phyloP scores from a whole-genome alignment of 2,888 invertebrate genomes.

The Prenolepis imparis region DNA sequence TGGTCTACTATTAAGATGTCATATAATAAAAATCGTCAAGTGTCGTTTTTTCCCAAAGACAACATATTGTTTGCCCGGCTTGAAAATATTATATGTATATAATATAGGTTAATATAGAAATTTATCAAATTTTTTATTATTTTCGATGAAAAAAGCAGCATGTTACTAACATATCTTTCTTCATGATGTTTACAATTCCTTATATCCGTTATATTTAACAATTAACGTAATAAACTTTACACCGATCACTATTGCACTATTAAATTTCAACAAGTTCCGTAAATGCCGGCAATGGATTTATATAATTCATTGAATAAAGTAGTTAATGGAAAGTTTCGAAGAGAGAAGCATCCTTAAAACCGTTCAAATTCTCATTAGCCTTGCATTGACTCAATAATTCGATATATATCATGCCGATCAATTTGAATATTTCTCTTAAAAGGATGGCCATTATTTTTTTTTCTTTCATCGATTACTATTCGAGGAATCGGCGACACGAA shows the following conservation, averaged over 20 bases:
- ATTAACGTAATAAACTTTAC: not conserved
- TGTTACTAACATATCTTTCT: not conserved
- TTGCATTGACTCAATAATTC: conserved; percentile 39
- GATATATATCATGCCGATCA: conserved; percentile 32
- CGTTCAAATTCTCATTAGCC: conserved; percentile 21
- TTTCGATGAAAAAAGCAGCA: not conserved
- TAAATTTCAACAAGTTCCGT: conserved; percentile 7
- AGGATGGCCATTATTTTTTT: not conserved
- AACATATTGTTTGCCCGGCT: no score
- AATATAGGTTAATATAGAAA: no score
- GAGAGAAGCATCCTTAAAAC: conserved; percentile 20
- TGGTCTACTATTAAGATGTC: no score
- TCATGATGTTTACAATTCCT: not conserved
- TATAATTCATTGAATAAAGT: conserved; percentile 38
- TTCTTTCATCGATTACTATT: conserved; percentile 29
- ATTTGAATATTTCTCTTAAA: conserved; percentile 36
- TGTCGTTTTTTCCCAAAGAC: no score
- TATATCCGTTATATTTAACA: conserved; percentile 5
- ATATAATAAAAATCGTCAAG: no score
- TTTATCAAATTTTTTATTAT: no score
- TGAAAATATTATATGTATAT: no score
- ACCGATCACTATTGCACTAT: not conserved
- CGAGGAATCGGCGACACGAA: conserved; percentile 25
- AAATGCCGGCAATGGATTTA: conserved; percentile 32
- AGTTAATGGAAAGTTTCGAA: conserved; percentile 40